Evolutionary conservation across 2,113 vertebrate species (phyloP).

Genomic region (Tichodroma muraria): DNA sequence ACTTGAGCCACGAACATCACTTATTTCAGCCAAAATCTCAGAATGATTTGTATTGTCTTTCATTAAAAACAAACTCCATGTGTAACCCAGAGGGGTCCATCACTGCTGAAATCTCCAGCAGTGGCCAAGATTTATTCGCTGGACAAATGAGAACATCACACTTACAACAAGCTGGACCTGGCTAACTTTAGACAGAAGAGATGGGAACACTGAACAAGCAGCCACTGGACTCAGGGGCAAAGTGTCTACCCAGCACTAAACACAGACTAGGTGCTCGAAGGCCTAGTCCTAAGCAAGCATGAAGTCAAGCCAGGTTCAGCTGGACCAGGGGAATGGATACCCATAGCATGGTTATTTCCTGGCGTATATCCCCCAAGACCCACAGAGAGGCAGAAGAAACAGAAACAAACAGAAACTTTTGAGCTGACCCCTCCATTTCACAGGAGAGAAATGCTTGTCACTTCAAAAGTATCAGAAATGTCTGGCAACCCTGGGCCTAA

Average conservation of each 20-base stretch:
- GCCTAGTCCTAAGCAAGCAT: not conserved
- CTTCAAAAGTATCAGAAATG: not conserved
- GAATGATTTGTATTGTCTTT: not conserved
- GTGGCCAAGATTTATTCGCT: not conserved
- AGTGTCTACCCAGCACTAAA: not conserved
- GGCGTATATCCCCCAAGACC: not conserved
- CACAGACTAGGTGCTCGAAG: not conserved
- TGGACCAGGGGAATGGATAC: not conserved
- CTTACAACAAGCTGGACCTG: not conserved
- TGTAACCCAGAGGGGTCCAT: not conserved
- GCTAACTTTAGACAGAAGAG: conserved; percentile 1
- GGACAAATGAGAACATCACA: not conserved
- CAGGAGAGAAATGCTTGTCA: not conserved
- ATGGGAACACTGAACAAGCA: not conserved
- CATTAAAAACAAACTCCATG: not conserved
- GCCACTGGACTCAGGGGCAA: not conserved
- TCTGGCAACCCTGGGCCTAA: not conserved
- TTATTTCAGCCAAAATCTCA: not conserved
- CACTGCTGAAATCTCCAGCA: not conserved
- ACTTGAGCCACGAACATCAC: fast-evolving
- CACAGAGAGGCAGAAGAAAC: not conserved
- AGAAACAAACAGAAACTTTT: no score
- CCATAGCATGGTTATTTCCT: not conserved
- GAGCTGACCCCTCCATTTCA: not conserved
- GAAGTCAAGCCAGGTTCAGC: not conserved